A percentile compares a stretch with the other conserved stretches of the same genome.
phyloP scores from a whole-genome alignment of 2,888 invertebrate species.

The Drosophila picticornis region DNA sequence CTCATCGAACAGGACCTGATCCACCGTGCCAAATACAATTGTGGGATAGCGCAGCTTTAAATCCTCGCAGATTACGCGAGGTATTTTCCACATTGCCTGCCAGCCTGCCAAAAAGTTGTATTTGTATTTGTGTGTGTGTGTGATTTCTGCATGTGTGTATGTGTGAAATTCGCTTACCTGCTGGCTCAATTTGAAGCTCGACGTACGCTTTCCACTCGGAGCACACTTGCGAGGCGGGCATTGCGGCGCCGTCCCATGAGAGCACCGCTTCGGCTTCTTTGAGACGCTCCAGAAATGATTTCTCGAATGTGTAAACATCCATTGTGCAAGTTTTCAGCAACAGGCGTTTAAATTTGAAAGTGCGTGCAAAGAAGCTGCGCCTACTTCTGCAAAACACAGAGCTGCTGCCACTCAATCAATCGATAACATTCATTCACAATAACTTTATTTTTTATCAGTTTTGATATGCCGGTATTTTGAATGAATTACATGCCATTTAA shows the following conservation, averaged over 20 bases:
- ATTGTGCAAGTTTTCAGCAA: slow-evolving; percentile 78
- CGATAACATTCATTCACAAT: slow-evolving; percentile 22
- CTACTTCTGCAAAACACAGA: slow-evolving; percentile 12
- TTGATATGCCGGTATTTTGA: not conserved
- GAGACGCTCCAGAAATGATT: slow-evolving; percentile 87
- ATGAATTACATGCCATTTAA: not conserved
- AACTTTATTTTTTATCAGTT: not conserved
- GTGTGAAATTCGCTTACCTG: slow-evolving; percentile 67
- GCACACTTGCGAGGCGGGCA: slow-evolving; percentile 86
- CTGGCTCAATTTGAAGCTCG: slow-evolving; percentile 87
- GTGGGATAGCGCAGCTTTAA: slow-evolving; percentile 87
- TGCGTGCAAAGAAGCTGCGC: slow-evolving; percentile 33
- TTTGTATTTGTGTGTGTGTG: not conserved
- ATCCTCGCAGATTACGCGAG: slow-evolving; percentile 87
- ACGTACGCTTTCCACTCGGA: slow-evolving; percentile 87
- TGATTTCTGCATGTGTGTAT: slow-evolving; percentile 18
- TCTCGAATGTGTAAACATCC: slow-evolving; percentile 88
- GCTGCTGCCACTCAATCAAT: slow-evolving; percentile 15
- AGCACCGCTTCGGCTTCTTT: slow-evolving; percentile 87
- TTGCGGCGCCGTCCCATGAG: slow-evolving; percentile 82
- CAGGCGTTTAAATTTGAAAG: slow-evolving; percentile 58
- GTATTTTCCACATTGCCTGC: slow-evolving; percentile 89
- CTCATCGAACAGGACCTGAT: slow-evolving; percentile 86
- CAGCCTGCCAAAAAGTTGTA: slow-evolving; percentile 85
- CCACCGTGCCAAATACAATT: slow-evolving; percentile 87